Evolutionary conservation across 2,113 vertebrate species (phyloP), one percentile per base, ranked within the genome.

Genomic region (Equus przewalskii): DNA sequence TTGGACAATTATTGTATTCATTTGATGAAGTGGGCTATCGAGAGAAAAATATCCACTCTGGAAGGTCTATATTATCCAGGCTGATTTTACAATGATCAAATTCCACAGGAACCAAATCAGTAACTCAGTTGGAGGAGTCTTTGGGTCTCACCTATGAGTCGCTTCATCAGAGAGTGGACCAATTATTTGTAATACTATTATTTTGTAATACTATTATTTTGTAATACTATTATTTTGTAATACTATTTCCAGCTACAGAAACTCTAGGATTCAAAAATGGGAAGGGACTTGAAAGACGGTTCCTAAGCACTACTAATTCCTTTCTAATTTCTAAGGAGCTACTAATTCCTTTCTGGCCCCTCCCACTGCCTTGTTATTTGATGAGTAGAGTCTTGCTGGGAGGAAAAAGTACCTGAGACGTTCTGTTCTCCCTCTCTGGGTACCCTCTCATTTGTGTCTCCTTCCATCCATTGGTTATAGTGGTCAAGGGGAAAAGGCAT

Each of bases 281-380:
- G 73, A 85, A 96, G 83, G 58, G 87, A 93, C 28, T 41, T 96
- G 67, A 88, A 88, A 85, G 81, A 44, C 16, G 22, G 58, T 86
- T 97, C 28, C 36, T 41, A 41, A 41, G 3, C 36, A 41, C 36
- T 11, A 28, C 24, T 44, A 10, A 21, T 54, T 78, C 72, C 22
- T 80, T n/a, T 64, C 21, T 36, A 41, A 41, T 41, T 41, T 41
- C 36, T 41, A 41, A 41, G 36, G 36, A 41, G 36, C 36, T 11
- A 28, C 24, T 44, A 10, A 21, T 54, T 78, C 72, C 22, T 80
- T n/a, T 64, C 21, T 36, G 10, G 72, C 2, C 3, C 64, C 14
- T 69, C 12, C 19, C 3, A 46, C 18, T 33, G 1, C 30, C 14
- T 56, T 33, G 36, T 24, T 69, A 16, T 26, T 92, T 80, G 54